These are phyloP conservation scores for Parnassius orleans DNA, from an alignment of 2,888 invertebrate genomes.

Conservation along the genomic window DNA sequence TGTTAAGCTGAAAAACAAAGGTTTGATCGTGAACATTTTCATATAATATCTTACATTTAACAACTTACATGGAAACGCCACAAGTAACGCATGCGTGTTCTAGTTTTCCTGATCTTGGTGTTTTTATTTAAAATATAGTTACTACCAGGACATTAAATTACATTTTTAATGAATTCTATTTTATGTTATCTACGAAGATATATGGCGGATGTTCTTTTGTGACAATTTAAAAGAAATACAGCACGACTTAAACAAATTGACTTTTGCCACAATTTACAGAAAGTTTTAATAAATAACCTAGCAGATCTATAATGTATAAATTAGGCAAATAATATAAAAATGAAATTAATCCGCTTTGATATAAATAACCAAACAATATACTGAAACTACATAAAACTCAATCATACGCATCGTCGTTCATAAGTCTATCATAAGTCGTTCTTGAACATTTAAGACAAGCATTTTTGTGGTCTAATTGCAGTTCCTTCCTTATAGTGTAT, in stretches of 20 bases:
- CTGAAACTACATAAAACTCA: slow-evolving; percentile 1
- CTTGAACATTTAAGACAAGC: too few species aligned
- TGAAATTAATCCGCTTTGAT: background rate
- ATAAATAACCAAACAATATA: background rate
- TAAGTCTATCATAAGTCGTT: too few species aligned
- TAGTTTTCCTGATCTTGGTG: slow-evolving; percentile 22
- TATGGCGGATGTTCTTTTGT: slow-evolving; percentile 41
- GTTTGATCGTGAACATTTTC: slow-evolving; percentile 64
- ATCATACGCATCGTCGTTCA: too few species aligned
- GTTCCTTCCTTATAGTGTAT: slow-evolving; percentile 1
- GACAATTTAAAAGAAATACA: slow-evolving; percentile 33
- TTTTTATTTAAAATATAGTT: slow-evolving; percentile 12
- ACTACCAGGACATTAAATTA: background rate
- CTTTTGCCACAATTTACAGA: slow-evolving; percentile 9
- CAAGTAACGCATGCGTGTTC: slow-evolving; percentile 48
- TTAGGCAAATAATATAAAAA: slow-evolving; percentile 32
- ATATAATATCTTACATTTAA: slow-evolving; percentile 70
- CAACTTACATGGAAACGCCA: slow-evolving; percentile 65
- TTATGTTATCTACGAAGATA: slow-evolving; percentile 28
- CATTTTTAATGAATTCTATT: slow-evolving; percentile 2
- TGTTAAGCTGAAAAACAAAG: slow-evolving; percentile 38
- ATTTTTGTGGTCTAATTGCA: background rate
- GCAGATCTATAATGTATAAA: slow-evolving; percentile 62
- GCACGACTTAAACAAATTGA: slow-evolving; percentile 10
- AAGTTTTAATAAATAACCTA: slow-evolving; percentile 56